Base-by-base conservation (phyloP, 2,113 vertebrate genomes). In the Octodon degus region DNA sequence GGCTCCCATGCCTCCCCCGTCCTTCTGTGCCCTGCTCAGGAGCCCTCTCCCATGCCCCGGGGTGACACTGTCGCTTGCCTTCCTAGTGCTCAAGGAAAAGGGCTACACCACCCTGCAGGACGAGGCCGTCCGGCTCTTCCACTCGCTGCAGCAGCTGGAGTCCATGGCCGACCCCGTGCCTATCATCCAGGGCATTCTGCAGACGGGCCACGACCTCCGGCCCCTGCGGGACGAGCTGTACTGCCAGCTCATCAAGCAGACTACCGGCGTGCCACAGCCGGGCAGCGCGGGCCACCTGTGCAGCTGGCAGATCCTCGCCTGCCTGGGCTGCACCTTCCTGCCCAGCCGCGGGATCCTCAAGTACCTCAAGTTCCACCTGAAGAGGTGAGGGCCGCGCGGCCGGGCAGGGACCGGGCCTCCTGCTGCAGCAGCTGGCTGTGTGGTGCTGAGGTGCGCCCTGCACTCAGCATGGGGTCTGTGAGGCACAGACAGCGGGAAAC, bases 171-270 rank as follows among this genome's bases (percentile, higher is more conserved):
- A 99, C 97, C 99, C 99, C 0, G 98, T 99, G 74, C 99, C 99
- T 34, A 98, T 99, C 96, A 99, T 99, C 98, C 99, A 99, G 97
- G 99, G 99, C 40, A 97, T 99, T 93, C 99, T 99, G 27, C 99
- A 99, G 98, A 99, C 99, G 0, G 99, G 99, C 37, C 99, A 99
- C 22, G 99, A 99, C 98, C 99, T 99, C 27, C 98, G 98, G 50
- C 99, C 99, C 0, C 98, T 99, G 86, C 98, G 99, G 40, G 99
- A 99, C 68, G 99, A 99, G 97, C 98, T 99, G 37, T 99, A 99
- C 98, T 99, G 99, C 92, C 99, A 99, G 98, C 99, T 99, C 80
- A 98, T 99, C 98, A 99, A 99, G 74, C 99, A 99, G 98, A 99
- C 99, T 40, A 98, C 98, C 12, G 98, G 99, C 62, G 98, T 99